These are phyloP conservation scores for Caenorhabditis virilis DNA, from an alignment of 2,888 invertebrate genomes.

Conservation along the genomic window DNA sequence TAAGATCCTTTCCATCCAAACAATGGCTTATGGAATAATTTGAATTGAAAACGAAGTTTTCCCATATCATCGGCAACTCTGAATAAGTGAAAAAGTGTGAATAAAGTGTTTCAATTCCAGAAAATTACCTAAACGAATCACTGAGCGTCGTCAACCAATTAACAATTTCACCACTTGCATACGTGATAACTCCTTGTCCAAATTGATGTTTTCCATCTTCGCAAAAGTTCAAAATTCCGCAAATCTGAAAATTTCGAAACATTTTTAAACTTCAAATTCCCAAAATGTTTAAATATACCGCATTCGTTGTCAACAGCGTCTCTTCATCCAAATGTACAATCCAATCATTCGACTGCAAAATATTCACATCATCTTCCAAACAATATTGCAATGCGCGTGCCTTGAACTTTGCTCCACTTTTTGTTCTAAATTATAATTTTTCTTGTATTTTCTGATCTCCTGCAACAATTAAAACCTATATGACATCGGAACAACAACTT, in stretches of 20 bases:
- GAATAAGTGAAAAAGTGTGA: slow-evolving; percentile 71
- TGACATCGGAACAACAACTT: slow-evolving; percentile 80
- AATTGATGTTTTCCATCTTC: slow-evolving; percentile 91
- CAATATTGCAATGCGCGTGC: slow-evolving; percentile 93
- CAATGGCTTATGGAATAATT: slow-evolving; percentile 88
- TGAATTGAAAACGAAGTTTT: slow-evolving; percentile 88
- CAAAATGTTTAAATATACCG: slow-evolving; percentile 72
- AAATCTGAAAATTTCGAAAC: slow-evolving; percentile 46
- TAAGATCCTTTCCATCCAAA: slow-evolving; percentile 98
- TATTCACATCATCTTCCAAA: slow-evolving; percentile 85
- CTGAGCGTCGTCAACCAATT: slow-evolving; percentile 96
- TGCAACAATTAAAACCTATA: slow-evolving; percentile 47
- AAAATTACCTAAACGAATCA: slow-evolving; percentile 75
- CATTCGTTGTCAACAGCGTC: slow-evolving; percentile 88
- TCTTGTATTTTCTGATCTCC: neutral
- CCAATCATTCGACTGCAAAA: slow-evolving; percentile 77
- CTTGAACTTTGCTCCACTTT: slow-evolving; percentile 89
- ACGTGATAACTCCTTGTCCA: slow-evolving; percentile 80
- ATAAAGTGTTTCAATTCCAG: slow-evolving; percentile 5
- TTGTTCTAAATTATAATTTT: slow-evolving; percentile 74
- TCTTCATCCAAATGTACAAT: slow-evolving; percentile 91
- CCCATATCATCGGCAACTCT: slow-evolving; percentile 97
- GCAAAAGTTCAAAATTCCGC: slow-evolving; percentile 85
- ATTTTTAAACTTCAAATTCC: neutral
- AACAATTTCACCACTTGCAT: slow-evolving; percentile 90